Evolutionary conservation across 2,113 vertebrate genomes (phyloP), one percentile per base, ranked within the genome.

Genomic region (Limanda limanda): DNA sequence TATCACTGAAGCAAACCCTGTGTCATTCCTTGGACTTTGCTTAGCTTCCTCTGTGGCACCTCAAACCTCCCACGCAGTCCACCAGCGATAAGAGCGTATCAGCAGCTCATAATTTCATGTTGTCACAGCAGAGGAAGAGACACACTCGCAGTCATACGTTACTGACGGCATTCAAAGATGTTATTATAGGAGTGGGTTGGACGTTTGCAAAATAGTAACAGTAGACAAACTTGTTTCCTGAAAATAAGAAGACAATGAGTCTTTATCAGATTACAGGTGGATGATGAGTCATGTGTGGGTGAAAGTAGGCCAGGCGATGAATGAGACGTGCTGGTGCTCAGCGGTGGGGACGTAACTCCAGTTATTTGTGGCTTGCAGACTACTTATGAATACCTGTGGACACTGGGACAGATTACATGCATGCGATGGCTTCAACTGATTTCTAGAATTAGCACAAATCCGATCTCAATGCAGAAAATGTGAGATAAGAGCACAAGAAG

Each of bases 51-150:
- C 10, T 83, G 83, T 65, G 61, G 76, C 82, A 74, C 63, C 73
- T 81, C 83, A 87, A 87, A 86, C 61, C 86, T 86, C 91, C 91
- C 79, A 91, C 89, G 71, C 87, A 91, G 90, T 92, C 81, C 81
- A 86, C 61, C 31, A 23, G 61, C 3, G 74, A 91, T 89, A 86
- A 79, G 76, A 66, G 25, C 31, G 1, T 88, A 89, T 90, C 77
- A 81, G 83, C 48, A 60, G 51, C 40, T 78, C 66, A 71, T 64
- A 79, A 71, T 60, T 72, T 52, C 21, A 71, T 71, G 78, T 81
- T 82, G 71, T 85, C 76, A 88, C 60, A 86, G 82, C 74, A 71
- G 51, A 23, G 18, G 40, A 54, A 31, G 25, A 71, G 13, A 79
- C 13, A 71, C 2, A 42, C 31, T 31, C 11, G 11, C 4, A 20